phyloP scores from a whole-genome alignment of 2,797 vertebrate genomes.

The Rhynchonycteris naso region DNA sequence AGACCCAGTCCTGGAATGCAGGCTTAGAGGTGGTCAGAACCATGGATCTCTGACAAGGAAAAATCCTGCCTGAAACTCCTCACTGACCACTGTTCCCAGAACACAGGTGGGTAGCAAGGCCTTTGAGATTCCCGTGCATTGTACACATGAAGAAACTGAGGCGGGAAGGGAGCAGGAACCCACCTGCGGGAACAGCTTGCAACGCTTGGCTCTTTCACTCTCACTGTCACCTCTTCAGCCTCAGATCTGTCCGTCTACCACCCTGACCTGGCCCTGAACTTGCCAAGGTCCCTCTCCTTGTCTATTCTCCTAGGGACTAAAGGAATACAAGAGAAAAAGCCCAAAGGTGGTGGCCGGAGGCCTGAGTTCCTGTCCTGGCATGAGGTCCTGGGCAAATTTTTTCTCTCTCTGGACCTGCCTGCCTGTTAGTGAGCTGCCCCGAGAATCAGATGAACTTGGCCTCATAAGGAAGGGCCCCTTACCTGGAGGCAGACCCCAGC shows the following conservation, averaged over 20 bases:
- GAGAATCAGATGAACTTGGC: not conserved
- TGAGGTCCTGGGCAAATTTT: not conserved
- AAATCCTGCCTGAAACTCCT: not conserved
- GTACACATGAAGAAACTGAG: not conserved
- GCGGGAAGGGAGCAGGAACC: not conserved
- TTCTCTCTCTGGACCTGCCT: not conserved
- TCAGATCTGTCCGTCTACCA: not conserved
- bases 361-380: not conserved
- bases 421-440: not conserved
- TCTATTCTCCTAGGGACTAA: not conserved
- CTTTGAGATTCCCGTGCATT: not conserved
- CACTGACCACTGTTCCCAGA: not conserved
- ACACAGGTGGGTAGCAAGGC: not conserved
- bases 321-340: rapidly evolving
- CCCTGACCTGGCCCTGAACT: not conserved
- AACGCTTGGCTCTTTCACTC: not conserved
- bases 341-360: no score
- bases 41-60: not conserved
- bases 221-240: not conserved
- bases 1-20: not conserved
- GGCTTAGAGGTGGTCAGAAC: not conserved
- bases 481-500: not conserved
- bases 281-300: not conserved
- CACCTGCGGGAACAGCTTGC: not conserved
- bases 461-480: not conserved